Conservation (phyloP, 2,797 vertebrate species). For the Coracias cyanogaster region DNA sequence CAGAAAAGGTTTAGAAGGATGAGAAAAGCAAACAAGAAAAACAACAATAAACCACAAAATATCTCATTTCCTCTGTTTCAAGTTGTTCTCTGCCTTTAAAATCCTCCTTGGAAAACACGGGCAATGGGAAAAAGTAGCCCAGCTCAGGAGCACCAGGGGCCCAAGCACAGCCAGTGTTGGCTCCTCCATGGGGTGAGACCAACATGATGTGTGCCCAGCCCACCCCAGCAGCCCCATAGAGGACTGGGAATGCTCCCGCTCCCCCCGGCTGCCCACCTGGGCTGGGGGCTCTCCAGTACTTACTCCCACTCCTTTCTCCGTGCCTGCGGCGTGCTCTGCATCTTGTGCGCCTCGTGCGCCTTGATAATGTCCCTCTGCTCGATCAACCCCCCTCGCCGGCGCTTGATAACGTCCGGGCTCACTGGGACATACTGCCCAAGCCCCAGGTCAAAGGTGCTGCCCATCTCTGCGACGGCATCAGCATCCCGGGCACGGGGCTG, state of each 20-base stretch:
- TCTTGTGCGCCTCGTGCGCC: slow-evolving; percentile 96
- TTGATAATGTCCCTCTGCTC: slow-evolving; percentile 97
- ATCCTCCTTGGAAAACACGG: neutral
- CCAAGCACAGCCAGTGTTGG: rapidly evolving
- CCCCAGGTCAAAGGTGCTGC: slow-evolving; percentile 72
- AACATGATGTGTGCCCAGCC: rapidly evolving
- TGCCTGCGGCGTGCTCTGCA: slow-evolving; percentile 97
- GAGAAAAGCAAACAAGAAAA: neutral
- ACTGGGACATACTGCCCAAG: slow-evolving; percentile 82
- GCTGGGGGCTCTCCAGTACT: slow-evolving; percentile 76
- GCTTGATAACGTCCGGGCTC: slow-evolving; percentile 92
- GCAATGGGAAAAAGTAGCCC: neutral
- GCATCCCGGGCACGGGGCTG: slow-evolving; percentile 72
- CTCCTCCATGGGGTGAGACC: neutral
- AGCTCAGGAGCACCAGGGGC: neutral
- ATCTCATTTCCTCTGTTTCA: neutral
- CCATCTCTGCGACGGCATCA: slow-evolving; percentile 57
- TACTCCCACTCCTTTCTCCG: slow-evolving; percentile 98
- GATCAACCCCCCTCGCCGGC: slow-evolving; percentile 92
- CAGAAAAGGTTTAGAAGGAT: neutral
- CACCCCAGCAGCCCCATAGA: rapidly evolving
- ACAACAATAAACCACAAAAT: neutral
- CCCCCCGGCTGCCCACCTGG: neutral
- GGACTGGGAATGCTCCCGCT: rapidly evolving
- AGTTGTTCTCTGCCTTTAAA: neutral